These are phyloP conservation scores for Synergus laeviventris DNA, from an alignment of 2,888 invertebrate genomes.

Conservation along the genomic window DNA sequence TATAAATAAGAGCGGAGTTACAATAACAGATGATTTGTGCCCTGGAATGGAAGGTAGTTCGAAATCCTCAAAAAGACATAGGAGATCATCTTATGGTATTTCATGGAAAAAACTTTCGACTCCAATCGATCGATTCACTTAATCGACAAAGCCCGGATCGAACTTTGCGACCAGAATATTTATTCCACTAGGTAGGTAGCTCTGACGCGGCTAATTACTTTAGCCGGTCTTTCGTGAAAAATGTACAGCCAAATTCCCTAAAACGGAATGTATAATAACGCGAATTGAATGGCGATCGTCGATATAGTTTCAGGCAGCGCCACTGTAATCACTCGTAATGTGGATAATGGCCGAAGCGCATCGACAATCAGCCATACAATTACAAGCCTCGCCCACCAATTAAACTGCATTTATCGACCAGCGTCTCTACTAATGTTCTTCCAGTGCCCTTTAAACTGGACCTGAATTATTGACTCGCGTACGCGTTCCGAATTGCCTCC, in stretches of 20 bases:
- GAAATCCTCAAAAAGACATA: no score
- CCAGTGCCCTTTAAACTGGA: background rate
- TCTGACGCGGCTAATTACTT: constrained; percentile 59
- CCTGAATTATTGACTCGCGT: constrained; percentile 14
- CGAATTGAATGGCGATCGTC: constrained; percentile 54
- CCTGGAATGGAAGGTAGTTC: no score
- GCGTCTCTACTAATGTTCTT: constrained; percentile 30
- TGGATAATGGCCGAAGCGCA: constrained; percentile 65
- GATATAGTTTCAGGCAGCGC: constrained; percentile 57
- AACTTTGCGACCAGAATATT: constrained; percentile 47
- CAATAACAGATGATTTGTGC: no score
- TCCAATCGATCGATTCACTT: constrained; percentile 20
- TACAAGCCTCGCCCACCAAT: constrained; percentile 66
- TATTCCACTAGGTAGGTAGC: constrained; percentile 56
- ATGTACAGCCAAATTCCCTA: constrained; percentile 61
- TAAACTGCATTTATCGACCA: constrained; percentile 63
- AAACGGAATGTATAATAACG: constrained; percentile 67
- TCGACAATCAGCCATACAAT: constrained; percentile 69
- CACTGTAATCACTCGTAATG: constrained; percentile 70
- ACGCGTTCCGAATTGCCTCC: background rate
- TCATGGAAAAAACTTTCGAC: background rate
- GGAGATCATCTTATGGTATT: background rate
- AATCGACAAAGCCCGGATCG: constrained; percentile 14
- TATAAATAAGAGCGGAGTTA: no score
- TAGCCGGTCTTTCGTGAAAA: constrained; percentile 63